Base-by-base conservation (phyloP, 2,797 vertebrate species). In the Scolopax bukidnonensis region DNA sequence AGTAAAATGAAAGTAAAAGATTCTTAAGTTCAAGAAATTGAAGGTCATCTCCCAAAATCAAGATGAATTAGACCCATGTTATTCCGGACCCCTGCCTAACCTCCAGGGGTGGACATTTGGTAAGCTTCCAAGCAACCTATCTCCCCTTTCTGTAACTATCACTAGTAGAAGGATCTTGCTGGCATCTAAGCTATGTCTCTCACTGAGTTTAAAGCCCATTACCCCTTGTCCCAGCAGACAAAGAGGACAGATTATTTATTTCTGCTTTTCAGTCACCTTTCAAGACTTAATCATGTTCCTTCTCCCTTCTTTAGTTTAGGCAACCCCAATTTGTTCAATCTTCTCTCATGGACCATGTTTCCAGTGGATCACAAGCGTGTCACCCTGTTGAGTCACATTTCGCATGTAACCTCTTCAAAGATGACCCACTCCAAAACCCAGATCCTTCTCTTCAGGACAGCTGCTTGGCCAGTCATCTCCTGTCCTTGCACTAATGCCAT, bases 41-140 rank as follows among this genome's bases (percentile, higher is more conserved):
- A 90, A 94, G 47, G 69, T 90, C 50, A 59, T 28, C 45, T 90
- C 69, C 50, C 84, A 86, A 84, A 78, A 43, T 36, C 51, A 92
- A 79, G 67, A 82, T 48, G 17, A 84, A 89, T 89, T 78, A 92
- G 43, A 83, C n/a, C 8, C 69, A 64, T 0, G 0, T 57, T 92
- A 68, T 57, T 77, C 41, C 83, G 71, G 64, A 70, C 53, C 73
- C 36, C 48, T 77, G 60, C 32, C 85, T 86, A 93, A 86, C 45
- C 41, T 41, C 57, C 38, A 78, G 77, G 61, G 61, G 70, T 75
- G 69, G 86, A 61, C 15, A 81, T 81, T 68, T 95, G 91, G 69
- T 93, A 94, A 91, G 38, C 33, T 94, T 93, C 95, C 85, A 94
- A 69, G 43, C 41, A 93, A 71, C 45, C 59, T 94, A 84, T 94